A percentile compares a stretch with the other conserved stretches of the same genome.
phyloP scores from a whole-genome alignment of 2,888 invertebrate species.

The Aspidiotus rigidus region DNA sequence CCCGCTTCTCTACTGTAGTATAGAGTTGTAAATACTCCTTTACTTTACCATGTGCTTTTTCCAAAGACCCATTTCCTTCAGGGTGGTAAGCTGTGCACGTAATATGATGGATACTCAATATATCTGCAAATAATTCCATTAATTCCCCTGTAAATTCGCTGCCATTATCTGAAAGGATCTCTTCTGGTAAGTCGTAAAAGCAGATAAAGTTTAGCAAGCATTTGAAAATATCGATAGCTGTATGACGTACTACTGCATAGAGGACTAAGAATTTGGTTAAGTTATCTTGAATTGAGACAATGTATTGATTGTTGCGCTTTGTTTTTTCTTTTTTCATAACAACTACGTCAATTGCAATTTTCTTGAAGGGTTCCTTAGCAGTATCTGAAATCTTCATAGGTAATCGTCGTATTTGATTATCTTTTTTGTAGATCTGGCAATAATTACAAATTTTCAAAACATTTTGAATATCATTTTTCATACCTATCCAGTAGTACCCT shows the following conservation, averaged over 20 bases:
- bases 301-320: not conserved
- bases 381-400: conserved; percentile 1
- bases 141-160: not conserved
- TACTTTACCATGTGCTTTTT: conserved; percentile 6
- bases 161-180: not conserved
- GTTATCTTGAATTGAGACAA: conserved; percentile 1
- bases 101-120: not conserved
- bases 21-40: not conserved
- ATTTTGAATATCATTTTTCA: not conserved
- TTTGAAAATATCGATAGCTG: not conserved
- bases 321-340: not conserved
- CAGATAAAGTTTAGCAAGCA: not conserved
- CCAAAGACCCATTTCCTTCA: conserved; percentile 3
- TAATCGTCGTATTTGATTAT: conserved; percentile 1
- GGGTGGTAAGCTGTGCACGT: not conserved
- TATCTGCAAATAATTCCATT: not conserved
- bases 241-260: not conserved
- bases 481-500: not conserved
- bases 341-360: conserved; percentile 5
- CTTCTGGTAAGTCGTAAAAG: conserved; percentile 1
- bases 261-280: conserved; percentile 1
- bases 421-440: conserved; percentile 4
- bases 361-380: not conserved
- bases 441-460: not conserved
- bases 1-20: not conserved